Base-by-base conservation (phyloP, 2,113 vertebrate species). In the Poeciliopsis occidentalis region DNA sequence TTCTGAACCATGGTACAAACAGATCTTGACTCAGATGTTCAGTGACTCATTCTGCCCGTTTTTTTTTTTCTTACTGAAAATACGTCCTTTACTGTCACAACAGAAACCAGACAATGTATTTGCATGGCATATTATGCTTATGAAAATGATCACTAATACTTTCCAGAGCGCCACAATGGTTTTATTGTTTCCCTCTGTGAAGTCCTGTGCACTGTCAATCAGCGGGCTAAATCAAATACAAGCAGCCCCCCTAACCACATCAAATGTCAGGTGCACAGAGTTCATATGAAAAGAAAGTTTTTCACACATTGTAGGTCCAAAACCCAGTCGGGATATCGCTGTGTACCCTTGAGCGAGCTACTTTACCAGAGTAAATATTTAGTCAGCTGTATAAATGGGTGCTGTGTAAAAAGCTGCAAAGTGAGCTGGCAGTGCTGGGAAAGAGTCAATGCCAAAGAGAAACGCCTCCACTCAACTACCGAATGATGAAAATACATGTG, bases 301-400 rank as follows among this genome's bases (percentile, higher is more conserved):
- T 90, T 85, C 75, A 78, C 87, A 87, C 81, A 84, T 87, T 91
- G 81, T 84, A 81, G 69, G 60, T 26, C 75, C 62, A 83, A 87
- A 89, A 73, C 84, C 70, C 76, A 90, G 72, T 73, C 78, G 82
- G 80, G 81, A 84, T 84, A 85, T 82, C 81, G 80, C 78, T 83
- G 74, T 91, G 88, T 91, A 90, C 90, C 76, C 87, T 83, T 70
- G 90, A 91, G 87, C 34, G 27, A 87, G 85, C 78, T 86, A 86
- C 87, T 92, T 88, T 80, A 89, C 86, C 81, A 84, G 85, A 72
- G 87, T 88, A 67, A 94, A 91, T 94, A 92, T 92, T 94, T 90
- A 87, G 75, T 73, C 91, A 93, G 92, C 90, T 92, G 88, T 79
- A 85, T 77, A 85, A 92, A 89, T 90, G 86, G 74, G 73, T 86